Evolutionary conservation across 2,113 vertebrate genomes (phyloP).

Genomic region (Probosciger aterrimus): DNA sequence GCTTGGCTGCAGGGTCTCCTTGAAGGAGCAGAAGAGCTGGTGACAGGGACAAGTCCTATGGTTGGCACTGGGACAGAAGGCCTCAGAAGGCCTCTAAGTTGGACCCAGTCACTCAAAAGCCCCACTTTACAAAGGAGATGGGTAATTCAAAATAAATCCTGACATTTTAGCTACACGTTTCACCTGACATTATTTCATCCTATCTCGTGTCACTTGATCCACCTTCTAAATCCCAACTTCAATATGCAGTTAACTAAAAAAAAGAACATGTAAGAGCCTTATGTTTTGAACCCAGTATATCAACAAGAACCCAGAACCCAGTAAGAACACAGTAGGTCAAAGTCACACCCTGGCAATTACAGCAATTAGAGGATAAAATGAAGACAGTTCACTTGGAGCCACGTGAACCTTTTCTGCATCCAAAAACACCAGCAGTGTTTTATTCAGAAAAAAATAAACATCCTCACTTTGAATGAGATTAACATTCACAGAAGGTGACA

Average conservation of each 20-base stretch:
- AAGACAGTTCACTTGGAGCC: neutral
- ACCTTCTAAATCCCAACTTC: neutral
- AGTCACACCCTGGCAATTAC: neutral
- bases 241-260: neutral
- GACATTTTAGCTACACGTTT: neutral
- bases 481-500: neutral
- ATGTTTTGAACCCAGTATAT: neutral
- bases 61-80: neutral
- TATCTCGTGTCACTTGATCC: neutral
- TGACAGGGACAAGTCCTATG: neutral
- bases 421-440: slow-evolving; percentile 36
- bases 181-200: neutral
- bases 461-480: neutral
- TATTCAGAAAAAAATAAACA: slow-evolving; percentile 4
- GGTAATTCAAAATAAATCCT: neutral
- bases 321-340: neutral
- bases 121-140: neutral
- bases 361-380: neutral
- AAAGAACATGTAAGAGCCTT: neutral
- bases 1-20: neutral
- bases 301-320: neutral
- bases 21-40: neutral
- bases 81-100: neutral
- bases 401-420: neutral
- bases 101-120: neutral